These are phyloP conservation scores for Apamea crenata DNA, from an alignment of 2,888 invertebrate species.

Conservation along the genomic window DNA sequence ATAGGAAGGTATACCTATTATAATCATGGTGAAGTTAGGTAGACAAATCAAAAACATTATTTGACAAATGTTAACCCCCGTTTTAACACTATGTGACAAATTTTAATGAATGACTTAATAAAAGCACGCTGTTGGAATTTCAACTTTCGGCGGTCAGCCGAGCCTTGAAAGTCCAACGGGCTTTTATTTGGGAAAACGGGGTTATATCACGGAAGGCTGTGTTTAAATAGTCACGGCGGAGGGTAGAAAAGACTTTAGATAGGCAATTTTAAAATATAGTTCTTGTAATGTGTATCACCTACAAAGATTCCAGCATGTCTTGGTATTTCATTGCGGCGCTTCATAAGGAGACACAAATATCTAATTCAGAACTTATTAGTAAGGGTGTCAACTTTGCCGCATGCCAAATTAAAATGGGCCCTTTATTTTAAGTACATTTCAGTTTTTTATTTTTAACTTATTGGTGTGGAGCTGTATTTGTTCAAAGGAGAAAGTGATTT, in stretches of 20 bases:
- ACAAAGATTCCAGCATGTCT: background rate
- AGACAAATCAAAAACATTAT: slow-evolving; percentile 49
- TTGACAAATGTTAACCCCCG: no score
- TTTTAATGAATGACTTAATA: background rate
- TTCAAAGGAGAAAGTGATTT: slow-evolving; percentile 78
- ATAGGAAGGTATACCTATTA: slow-evolving; percentile 28
- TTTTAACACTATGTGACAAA: background rate
- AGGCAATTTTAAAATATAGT: slow-evolving; percentile 61
- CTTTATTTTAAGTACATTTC: slow-evolving; percentile 8
- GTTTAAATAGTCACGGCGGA: slow-evolving; percentile 44
- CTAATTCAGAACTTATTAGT: background rate
- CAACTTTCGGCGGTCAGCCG: background rate
- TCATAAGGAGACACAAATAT: background rate
- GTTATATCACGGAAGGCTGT: slow-evolving; percentile 50
- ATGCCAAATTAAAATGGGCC: slow-evolving; percentile 20
- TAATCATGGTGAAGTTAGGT: slow-evolving; percentile 46
- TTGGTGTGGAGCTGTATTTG: slow-evolving; percentile 77
- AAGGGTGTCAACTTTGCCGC: background rate
- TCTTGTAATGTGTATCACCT: slow-evolving; percentile 23
- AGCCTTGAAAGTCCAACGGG: background rate
- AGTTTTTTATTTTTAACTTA: slow-evolving; percentile 11
- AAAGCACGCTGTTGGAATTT: background rate
- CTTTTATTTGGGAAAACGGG: background rate
- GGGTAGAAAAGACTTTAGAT: slow-evolving; percentile 60
- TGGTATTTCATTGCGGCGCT: background rate